Base-by-base conservation (phyloP, 2,113 vertebrate genomes). In the Heterotis niloticus region DNA sequence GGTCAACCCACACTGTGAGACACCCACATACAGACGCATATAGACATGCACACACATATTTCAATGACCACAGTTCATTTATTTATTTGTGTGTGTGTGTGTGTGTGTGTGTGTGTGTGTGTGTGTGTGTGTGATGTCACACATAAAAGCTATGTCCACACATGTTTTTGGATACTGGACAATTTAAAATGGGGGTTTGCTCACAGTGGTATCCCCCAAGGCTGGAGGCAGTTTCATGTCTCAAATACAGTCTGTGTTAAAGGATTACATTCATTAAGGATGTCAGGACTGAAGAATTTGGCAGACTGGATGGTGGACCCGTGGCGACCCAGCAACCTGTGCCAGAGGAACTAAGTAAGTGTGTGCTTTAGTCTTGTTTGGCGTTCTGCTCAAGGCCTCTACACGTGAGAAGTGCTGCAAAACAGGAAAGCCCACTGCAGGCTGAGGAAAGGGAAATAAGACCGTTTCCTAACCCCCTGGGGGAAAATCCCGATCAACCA, bases 391-490 rank as follows among this genome's bases (percentile, higher is more conserved):
- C 86, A 89, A 91, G 86, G 89, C 86, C 86, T 87, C 83, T 84
- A 87, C 81, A 89, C 83, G 90, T 90, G 88, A 92, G 91, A 85
- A 71, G 84, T 89, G 88, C 91, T 91, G 89, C 90, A 83, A 87
- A 84, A 86, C 81, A 88, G 86, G 85, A 87, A 88, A 88, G 84
- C 86, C 79, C 87, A 89, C 82, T 76, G 71, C 82, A 83, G 84
- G 84, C 88, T 85, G 83, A 88, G 70, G 60, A 68, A 88, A 70
- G 60, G 68, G 73, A 77, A 85, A 86, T 83, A 84, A 80, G 83
- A 85, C 81, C 80, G 84, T 86, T 86, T 89, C 82, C 86, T 86
- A 89, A 90, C 87, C 79, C 87, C 86, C 83, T 69, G 28, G 85
- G 87, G 89, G 88, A 88, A 85, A 85, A 83, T 88, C 80, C 86